These are phyloP conservation scores for Dolichoris vasculosae DNA, from an alignment of 1,140 invertebrate genomes.

Conservation along the genomic window DNA sequence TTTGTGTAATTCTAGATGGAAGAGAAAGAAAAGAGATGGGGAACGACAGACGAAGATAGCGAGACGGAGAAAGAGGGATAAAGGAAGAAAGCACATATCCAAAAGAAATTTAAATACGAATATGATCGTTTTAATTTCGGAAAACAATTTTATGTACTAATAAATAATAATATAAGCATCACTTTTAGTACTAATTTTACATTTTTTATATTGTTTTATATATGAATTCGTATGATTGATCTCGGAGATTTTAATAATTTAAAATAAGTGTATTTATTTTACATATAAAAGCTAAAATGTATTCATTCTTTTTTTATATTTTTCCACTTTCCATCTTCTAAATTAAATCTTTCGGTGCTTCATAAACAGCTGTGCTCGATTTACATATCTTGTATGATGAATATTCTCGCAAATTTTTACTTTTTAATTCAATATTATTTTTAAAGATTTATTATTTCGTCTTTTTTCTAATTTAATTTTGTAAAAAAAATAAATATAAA, in stretches of 20 bases:
- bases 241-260: slow-evolving; percentile 37
- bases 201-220: not conserved
- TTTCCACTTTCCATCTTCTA: slow-evolving; percentile 5
- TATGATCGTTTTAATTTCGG: no score
- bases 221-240: not conserved
- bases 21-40: no score
- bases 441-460: no score
- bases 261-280: no score
- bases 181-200: not conserved
- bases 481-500: no score
- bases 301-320: not conserved
- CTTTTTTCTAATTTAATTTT: no score
- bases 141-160: slow-evolving; percentile 51
- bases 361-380: no score
- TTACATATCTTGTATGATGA: no score
- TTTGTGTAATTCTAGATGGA: not conserved
- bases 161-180: slow-evolving; percentile 47
- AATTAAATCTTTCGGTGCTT: slow-evolving; percentile 41
- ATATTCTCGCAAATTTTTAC: no score
- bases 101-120: no score
- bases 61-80: not conserved
- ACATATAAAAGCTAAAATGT: not conserved
- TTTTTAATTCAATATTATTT: no score
- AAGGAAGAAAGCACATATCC: slow-evolving; percentile 43
- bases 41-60: not conserved